A percentile compares a stretch with the other conserved stretches of the same genome.
Conservation (phyloP, 2,113 vertebrate species). For the Sciurus niger region DNA sequence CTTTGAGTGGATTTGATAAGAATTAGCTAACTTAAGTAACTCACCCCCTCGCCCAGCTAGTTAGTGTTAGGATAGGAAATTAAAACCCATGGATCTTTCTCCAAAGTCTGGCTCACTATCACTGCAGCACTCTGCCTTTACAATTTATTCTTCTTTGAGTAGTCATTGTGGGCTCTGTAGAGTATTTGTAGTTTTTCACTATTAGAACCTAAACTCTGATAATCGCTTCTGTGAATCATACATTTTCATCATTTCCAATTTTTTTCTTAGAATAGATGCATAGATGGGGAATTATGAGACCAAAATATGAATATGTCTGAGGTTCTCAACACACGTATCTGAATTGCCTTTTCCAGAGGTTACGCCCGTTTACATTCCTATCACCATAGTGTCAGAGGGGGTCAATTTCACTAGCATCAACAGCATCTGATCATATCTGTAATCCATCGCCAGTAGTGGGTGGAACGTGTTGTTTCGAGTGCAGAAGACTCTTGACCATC, state of each 20-base stretch:
- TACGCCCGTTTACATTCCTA: not conserved
- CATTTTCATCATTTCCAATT: not conserved
- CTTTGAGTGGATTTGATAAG: not conserved
- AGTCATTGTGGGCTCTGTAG: not conserved
- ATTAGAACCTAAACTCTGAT: not conserved
- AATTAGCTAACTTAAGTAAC: not conserved
- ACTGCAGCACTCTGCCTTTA: not conserved
- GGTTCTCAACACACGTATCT: not conserved
- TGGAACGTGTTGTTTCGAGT: not conserved
- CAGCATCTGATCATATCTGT: not conserved
- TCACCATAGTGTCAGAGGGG: not conserved
- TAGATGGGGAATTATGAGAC: not conserved
- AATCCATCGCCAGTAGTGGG: not conserved
- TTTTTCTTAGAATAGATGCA: constrained; percentile 26
- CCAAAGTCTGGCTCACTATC: not conserved
- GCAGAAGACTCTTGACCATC: not conserved
- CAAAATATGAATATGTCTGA: not conserved
- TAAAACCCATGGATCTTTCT: not conserved
- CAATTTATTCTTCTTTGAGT: not conserved
- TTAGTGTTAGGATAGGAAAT: not conserved
- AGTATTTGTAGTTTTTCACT: not conserved
- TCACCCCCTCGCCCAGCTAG: not conserved
- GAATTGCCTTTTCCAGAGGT: not conserved
- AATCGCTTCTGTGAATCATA: not conserved
- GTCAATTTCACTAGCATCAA: not conserved